phyloP scores from a whole-genome alignment of 2,888 invertebrate species.

The Oscheius sp. region DNA sequence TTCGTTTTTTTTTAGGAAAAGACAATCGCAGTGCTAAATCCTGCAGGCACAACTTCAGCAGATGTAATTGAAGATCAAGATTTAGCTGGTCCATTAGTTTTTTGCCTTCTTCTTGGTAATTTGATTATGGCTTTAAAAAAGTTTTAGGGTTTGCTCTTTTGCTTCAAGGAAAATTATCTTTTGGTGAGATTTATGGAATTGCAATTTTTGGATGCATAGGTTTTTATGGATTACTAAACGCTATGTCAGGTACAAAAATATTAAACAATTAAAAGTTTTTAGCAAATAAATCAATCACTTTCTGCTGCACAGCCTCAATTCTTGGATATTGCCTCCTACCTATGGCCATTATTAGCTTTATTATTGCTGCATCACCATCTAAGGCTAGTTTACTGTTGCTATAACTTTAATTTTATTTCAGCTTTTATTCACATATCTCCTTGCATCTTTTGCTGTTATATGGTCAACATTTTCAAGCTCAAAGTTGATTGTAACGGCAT shows the following conservation, averaged over 20 bases:
- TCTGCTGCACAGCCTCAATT: slow-evolving; percentile 84
- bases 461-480: slow-evolving; percentile 94
- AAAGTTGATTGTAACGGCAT: slow-evolving; percentile 87
- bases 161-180: slow-evolving; percentile 77
- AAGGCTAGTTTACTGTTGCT: slow-evolving; percentile 71
- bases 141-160: slow-evolving; percentile 72
- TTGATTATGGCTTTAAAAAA: not conserved
- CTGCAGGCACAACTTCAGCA: slow-evolving; percentile 74
- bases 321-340: slow-evolving; percentile 91
- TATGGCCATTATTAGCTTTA: slow-evolving; percentile 85
- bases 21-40: slow-evolving; percentile 87
- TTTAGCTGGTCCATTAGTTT: slow-evolving; percentile 89
- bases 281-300: slow-evolving; percentile 76
- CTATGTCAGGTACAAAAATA: slow-evolving; percentile 39
- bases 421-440: slow-evolving; percentile 77
- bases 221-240: slow-evolving; percentile 79
- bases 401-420: slow-evolving; percentile 54
- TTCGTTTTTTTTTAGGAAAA: slow-evolving; percentile 69
- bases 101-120: slow-evolving; percentile 82
- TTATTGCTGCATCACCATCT: slow-evolving; percentile 82
- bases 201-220: slow-evolving; percentile 88
- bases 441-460: slow-evolving; percentile 79
- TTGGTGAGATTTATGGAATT: slow-evolving; percentile 92
- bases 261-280: not conserved
- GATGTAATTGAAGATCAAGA: slow-evolving; percentile 78